phyloP scores from a whole-genome alignment of 2,797 vertebrate species.

The Podarcis lilfordi region DNA sequence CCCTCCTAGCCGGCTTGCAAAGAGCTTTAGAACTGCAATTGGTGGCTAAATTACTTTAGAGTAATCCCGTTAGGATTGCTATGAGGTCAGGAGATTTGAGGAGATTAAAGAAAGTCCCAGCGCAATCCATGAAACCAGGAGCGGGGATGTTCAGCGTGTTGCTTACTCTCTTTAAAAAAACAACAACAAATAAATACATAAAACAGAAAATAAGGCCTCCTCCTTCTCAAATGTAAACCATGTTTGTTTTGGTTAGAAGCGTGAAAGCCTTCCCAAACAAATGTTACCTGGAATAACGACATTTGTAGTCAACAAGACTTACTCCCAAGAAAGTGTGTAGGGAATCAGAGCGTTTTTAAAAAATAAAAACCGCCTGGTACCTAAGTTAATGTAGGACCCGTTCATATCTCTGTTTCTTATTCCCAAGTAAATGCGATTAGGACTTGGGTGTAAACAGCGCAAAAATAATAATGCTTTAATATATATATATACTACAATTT shows the following conservation, averaged over 20 bases:
- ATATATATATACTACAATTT: background rate
- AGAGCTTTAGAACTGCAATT: no score
- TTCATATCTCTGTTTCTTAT: background rate
- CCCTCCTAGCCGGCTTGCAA: background rate
- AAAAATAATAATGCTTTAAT: background rate
- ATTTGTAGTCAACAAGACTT: background rate
- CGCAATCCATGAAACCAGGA: background rate
- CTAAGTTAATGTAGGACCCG: no score
- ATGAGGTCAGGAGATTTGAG: background rate
- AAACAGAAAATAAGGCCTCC: background rate
- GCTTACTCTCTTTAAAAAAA: background rate
- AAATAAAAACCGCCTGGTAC: background rate
- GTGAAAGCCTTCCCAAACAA: background rate
- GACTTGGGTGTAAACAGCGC: background rate
- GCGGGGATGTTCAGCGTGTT: background rate
- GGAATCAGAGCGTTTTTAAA: background rate
- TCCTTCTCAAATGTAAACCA: background rate
- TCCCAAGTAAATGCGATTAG: background rate
- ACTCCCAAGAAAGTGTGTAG: background rate
- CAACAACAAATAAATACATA: background rate
- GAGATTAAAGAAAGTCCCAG: background rate
- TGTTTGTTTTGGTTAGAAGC: background rate
- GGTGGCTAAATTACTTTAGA: background rate
- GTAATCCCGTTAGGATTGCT: background rate
- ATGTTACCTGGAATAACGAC: background rate